Conservation (phyloP, 2,888 invertebrate genomes). For the Drosophila eohydei region DNA sequence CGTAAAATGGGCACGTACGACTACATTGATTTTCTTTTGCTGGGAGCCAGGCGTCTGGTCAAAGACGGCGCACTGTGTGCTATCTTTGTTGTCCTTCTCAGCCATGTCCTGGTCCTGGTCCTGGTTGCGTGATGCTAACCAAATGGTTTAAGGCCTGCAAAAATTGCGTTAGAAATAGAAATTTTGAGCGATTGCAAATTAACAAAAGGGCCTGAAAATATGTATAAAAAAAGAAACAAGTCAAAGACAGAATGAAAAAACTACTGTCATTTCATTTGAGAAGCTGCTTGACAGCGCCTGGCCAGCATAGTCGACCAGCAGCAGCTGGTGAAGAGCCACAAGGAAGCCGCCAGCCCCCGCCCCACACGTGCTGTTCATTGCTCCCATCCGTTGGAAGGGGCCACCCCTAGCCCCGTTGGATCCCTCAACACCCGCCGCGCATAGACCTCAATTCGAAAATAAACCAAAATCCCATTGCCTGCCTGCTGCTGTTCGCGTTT, state of each 20-base stretch:
- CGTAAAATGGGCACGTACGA: constrained; percentile 82
- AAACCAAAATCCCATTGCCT: constrained; percentile 50
- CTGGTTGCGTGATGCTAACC: constrained; percentile 18
- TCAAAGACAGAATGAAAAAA: background rate
- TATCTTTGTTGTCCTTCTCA: constrained; percentile 60
- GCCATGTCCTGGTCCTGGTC: constrained; percentile 36
- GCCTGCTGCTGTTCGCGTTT: constrained; percentile 24
- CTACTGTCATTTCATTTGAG: constrained; percentile 33
- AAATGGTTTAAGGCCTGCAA: constrained; percentile 37
- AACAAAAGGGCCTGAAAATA: constrained; percentile 21
- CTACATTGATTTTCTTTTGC: constrained; percentile 83
- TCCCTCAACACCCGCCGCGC: constrained; percentile 14
- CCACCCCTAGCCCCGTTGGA: background rate
- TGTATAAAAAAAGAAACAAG: constrained; percentile 5
- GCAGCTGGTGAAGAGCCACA: constrained; percentile 5
- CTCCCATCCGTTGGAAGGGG: constrained; percentile 16
- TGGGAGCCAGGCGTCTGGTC: constrained; percentile 84
- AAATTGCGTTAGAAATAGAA: constrained; percentile 9
- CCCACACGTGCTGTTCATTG: constrained; percentile 39
- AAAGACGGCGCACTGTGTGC: constrained; percentile 82
- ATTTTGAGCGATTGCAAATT: constrained; percentile 32
- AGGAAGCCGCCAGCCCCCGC: constrained; percentile 19
- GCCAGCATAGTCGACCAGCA: constrained; percentile 1
- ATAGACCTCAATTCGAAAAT: constrained; percentile 60
- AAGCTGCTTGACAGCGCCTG: constrained; percentile 20